phyloP scores from a whole-genome alignment of 1,140 invertebrate genomes.

The Oncopeltus fasciatus region DNA sequence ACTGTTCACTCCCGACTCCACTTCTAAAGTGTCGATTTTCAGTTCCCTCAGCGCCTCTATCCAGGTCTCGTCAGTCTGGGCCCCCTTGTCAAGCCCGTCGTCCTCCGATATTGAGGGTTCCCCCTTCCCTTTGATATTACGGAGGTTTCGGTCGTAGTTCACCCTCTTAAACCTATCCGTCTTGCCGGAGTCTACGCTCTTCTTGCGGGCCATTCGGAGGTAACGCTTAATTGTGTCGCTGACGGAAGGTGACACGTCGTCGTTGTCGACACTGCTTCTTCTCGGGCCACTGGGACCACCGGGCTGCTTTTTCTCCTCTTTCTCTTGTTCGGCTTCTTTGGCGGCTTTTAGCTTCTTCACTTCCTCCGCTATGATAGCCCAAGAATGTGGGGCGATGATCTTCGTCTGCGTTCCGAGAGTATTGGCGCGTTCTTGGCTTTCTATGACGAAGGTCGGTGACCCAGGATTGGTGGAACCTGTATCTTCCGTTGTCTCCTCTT shows the following conservation, averaged over 20 bases:
- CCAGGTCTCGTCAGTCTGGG: conserved; percentile 61
- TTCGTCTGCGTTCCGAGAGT: conserved; percentile 42
- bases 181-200: conserved; percentile 64
- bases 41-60: conserved; percentile 31
- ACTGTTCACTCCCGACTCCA: conserved; percentile 23
- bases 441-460: conserved; percentile 49
- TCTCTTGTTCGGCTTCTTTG: conserved; percentile 28
- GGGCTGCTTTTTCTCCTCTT: conserved; percentile 29
- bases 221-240: conserved; percentile 73
- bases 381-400: conserved; percentile 36
- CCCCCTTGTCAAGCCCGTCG: conserved; percentile 53
- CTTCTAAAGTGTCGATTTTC: conserved; percentile 29
- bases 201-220: conserved; percentile 68
- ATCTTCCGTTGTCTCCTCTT: conserved; percentile 12
- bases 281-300: conserved; percentile 35
- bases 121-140: conserved; percentile 67
- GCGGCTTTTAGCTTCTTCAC: conserved; percentile 27
- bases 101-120: conserved; percentile 55
- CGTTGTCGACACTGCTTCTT: conserved; percentile 59
- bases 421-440: conserved; percentile 34
- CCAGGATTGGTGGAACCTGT: conserved; percentile 12
- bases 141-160: conserved; percentile 70
- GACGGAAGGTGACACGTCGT: conserved; percentile 69
- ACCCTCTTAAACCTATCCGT: conserved; percentile 69
- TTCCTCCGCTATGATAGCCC: conserved; percentile 36